Evolutionary conservation across 1,140 invertebrate species (phyloP), one percentile per base, ranked within the genome.

Genomic region (Vanessa tameamea): DNA sequence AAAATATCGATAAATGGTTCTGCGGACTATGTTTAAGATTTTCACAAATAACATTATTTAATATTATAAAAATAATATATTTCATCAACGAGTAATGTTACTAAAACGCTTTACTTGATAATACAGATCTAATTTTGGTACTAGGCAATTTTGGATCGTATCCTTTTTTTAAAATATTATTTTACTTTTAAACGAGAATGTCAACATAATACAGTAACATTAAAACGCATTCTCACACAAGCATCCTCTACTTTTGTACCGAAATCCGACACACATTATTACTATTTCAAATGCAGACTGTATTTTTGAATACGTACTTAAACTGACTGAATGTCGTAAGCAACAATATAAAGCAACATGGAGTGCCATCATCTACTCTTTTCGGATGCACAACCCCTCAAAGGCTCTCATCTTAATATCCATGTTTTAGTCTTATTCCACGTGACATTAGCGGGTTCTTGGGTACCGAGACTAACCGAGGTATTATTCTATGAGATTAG

Each of bases 361-460:
- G 75, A 83, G 85, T 77, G 78, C 76, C 81, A 83, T 86, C 83
- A 78, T 84, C 76, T 78, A 84, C 85, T 86, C 85, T 86, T 88
- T 88, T 84, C 77, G 82, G 85, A 75, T 81, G 79, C 79, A 78
- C 78, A 80, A 86, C 82, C 79, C 81, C 83, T 89, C 81, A 87
- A 87, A 89, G 83, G 81, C 84, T 86, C 86, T 87, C 84, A 83
- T 89, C 87, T 89, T 88, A 89, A 89, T 89, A 87, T 89, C 80
- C 85, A 81, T 82, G 85, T 89, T 89, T 88, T 88, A 87, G 80
- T 89, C 87, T 89, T 89, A 89, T 89, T 89, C 86, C 80, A 84
- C 76, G 85, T 86, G 87, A 87, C 87, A 87, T 87, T 87, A 87
- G 82, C 81, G 80, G 80, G 73, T 77, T 78, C 77, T 83, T 78